Percentiles rank a stretch among this genome's conserved stretches.
Evolutionary conservation across 2,888 invertebrate genomes (phyloP).

Genomic region (Drosophila helvetica): DNA sequence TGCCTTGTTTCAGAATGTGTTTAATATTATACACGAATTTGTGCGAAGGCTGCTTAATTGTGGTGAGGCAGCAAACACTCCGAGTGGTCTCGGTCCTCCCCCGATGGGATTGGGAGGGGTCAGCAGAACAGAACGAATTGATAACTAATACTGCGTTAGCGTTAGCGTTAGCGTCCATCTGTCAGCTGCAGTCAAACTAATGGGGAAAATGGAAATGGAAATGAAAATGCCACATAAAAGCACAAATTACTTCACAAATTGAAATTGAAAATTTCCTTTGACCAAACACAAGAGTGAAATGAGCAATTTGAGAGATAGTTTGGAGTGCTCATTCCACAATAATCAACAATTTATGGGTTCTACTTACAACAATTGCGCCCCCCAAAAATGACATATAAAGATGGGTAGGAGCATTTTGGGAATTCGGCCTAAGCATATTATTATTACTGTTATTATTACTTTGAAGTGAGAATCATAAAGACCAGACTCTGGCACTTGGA

Average conservation of each 20-base stretch:
- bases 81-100: background rate
- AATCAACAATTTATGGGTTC: background rate
- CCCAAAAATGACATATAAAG: background rate
- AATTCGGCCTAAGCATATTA: background rate
- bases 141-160: background rate
- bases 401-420: background rate
- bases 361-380: background rate
- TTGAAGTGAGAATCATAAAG: background rate
- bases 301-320: background rate
- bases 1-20: conserved; percentile 16
- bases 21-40: conserved; percentile 36
- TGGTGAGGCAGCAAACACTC: background rate
- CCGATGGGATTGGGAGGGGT: too few species aligned
- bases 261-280: background rate
- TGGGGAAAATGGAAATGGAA: background rate
- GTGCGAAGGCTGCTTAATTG: conserved; percentile 32
- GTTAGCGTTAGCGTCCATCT: background rate
- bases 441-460: background rate
- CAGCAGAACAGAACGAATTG: background rate
- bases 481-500: conserved; percentile 24
- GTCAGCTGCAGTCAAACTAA: background rate
- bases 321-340: background rate
- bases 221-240: background rate
- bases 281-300: background rate
- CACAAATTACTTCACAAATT: background rate